Evolutionary conservation across 2,113 vertebrate genomes (phyloP).

Genomic region (Paramisgurnus dabryanus): DNA sequence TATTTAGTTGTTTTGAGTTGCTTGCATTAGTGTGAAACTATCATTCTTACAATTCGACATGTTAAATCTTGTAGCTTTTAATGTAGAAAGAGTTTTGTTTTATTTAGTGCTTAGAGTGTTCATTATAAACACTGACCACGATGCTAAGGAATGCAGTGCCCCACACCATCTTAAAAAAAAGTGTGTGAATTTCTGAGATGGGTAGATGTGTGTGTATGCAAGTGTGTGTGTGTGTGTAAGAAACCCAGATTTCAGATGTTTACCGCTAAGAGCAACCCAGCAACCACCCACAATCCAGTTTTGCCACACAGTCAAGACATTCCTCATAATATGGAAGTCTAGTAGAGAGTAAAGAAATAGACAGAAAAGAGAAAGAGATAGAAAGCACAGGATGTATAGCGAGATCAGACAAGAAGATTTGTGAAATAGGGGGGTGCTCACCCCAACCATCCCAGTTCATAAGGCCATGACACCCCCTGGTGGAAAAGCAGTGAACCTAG

Average conservation of each 20-base stretch:
- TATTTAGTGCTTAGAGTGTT: no score
- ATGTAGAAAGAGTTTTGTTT: no score
- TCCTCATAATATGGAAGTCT: slow-evolving; percentile 23
- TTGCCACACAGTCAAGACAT: slow-evolving; percentile 54
- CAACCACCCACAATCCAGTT: slow-evolving; percentile 45
- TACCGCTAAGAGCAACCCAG: slow-evolving; percentile 34
- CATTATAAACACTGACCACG: no score
- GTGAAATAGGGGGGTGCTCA: slow-evolving; percentile 33
- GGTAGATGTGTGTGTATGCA: slow-evolving; percentile 1
- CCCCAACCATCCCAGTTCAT: slow-evolving; percentile 52
- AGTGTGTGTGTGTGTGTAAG: slow-evolving; percentile 10
- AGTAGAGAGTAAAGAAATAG: slow-evolving; percentile 1
- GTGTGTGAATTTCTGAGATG: slow-evolving; percentile 14
- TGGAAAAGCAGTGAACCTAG: slow-evolving; percentile 58
- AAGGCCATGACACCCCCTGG: slow-evolving; percentile 65
- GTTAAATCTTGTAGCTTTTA: no score
- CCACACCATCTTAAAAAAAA: not conserved
- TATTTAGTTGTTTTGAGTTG: no score
- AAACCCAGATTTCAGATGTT: slow-evolving; percentile 49
- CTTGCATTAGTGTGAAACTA: no score
- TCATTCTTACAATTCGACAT: no score
- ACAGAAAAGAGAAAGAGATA: not conserved
- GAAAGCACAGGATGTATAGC: slow-evolving; percentile 12
- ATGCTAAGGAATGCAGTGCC: not conserved
- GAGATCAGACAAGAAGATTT: slow-evolving; percentile 11